Base-by-base conservation (phyloP, 2,888 invertebrate genomes). In the Craniophora ligustri region DNA sequence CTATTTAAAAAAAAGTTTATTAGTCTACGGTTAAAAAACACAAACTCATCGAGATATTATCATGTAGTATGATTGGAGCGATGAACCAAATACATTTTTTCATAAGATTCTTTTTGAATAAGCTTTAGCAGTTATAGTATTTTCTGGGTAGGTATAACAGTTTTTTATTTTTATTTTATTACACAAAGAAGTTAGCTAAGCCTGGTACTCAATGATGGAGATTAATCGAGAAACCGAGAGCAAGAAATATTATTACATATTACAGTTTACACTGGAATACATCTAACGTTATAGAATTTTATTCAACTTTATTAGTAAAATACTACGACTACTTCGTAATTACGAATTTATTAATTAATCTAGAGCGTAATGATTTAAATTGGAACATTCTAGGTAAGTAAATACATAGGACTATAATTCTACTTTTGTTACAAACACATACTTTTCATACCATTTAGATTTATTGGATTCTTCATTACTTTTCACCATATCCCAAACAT, bases 401-500 rank as follows among this genome's bases (percentile, higher is more conserved):
- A 5, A 3, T 16, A 50, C 31, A 40, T 18, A 14, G 1, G 6
- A 23, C 21, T 30, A 30, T 16, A 5, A 11, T 31, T 42, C 30
- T 28, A 63, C 28, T 38, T 34, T 45, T 48, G 54, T 66, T 54
- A 59, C 11, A 23, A 28, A 63, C 54, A 65, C 15, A 59, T 15
- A 59, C 21, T 55, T 47, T 41, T 45, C 77, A 76, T 82, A 82
- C 78, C 83, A 53, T 47, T 55, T 50, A 49, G 55, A 62, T 53
- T 61, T 50, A 60, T 50, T 50, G 55, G 66, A 35, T 51, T 67
- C 65, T 72, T 53, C 68, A 44, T 58, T 60, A 51, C 67, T 67
- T 67, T 71, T 81, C 84, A 81, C 82, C 81, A 82, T 56, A 84
- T 75, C 60, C 70, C 82, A 78, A 81, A 85, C 71, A 88, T 87